Evolutionary conservation across 2,797 vertebrate genomes (phyloP).

Genomic region (Sebastes hopkinsi): DNA sequence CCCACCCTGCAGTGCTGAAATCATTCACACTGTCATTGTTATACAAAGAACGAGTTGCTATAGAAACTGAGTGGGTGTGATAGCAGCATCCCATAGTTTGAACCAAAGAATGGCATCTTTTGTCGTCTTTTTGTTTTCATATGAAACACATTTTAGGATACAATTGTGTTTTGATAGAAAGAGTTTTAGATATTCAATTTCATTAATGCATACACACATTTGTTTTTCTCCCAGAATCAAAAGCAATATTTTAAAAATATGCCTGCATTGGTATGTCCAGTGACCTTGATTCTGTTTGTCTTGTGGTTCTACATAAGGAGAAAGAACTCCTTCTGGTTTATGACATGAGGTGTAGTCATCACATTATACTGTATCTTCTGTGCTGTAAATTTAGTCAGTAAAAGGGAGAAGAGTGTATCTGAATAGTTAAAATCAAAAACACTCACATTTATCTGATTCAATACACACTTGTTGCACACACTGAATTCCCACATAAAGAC

Average conservation of each 20-base stretch:
- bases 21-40: slow-evolving; percentile 13
- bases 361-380: too few species aligned
- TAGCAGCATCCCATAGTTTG: neutral
- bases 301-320: neutral
- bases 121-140: neutral
- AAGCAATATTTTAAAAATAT: neutral
- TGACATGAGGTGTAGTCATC: too few species aligned
- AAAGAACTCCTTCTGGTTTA: neutral
- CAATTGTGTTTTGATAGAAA: neutral
- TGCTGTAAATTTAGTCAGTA: neutral
- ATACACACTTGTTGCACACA: neutral
- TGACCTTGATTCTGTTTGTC: neutral
- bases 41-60: slow-evolving; percentile 24
- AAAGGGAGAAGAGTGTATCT: neutral
- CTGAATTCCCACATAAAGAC: neutral
- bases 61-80: slow-evolving; percentile 32
- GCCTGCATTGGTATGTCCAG: neutral
- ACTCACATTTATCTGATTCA: neutral
- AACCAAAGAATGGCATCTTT: neutral
- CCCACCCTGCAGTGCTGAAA: slow-evolving; percentile 5
- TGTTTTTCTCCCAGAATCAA: neutral
- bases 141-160: neutral
- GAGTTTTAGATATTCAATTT: neutral
- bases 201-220: neutral
- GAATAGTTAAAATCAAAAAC: too few species aligned